Conservation (phyloP, 1,140 invertebrate genomes). For the Leptopilina boulardi region DNA sequence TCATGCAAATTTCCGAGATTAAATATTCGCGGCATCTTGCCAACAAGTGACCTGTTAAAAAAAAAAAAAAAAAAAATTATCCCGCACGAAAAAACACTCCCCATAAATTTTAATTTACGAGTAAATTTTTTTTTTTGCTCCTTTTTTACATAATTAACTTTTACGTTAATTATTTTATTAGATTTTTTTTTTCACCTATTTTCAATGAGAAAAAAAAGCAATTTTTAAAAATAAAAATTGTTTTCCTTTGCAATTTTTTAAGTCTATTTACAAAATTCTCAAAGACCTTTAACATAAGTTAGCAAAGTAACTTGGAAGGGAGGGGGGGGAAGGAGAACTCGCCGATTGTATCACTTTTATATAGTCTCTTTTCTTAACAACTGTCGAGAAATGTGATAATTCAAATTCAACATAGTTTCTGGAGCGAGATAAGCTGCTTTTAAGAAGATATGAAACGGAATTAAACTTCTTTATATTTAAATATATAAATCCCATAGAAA, state of each 20-base stretch:
- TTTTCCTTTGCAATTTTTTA: too few relatives aligned
- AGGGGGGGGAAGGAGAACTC: too few relatives aligned
- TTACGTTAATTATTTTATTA: too few relatives aligned
- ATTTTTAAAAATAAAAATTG: too few relatives aligned
- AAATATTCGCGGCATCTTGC: background rate
- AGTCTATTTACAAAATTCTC: too few relatives aligned
- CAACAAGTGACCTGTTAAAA: background rate
- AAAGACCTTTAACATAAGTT: too few relatives aligned
- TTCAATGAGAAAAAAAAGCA: too few relatives aligned
- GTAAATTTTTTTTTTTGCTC: background rate
- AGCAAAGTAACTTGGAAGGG: too few relatives aligned
- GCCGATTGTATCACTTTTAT: conserved; percentile 5
- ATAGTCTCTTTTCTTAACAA: background rate
- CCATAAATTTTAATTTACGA: background rate
- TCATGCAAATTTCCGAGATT: conserved; percentile 24
- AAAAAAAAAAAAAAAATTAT: too few relatives aligned
- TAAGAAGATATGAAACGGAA: conserved; percentile 63
- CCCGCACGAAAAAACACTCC: too few relatives aligned
- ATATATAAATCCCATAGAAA: conserved; percentile 43
- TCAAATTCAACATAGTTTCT: conserved; percentile 65
- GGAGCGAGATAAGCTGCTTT: conserved; percentile 65
- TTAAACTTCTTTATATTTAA: conserved; percentile 58
- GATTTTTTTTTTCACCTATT: too few relatives aligned
- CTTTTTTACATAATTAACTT: too few relatives aligned
- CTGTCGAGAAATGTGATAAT: conserved; percentile 34